phyloP scores from a whole-genome alignment of 2,888 invertebrate genomes.

The Drosophila diplacantha region DNA sequence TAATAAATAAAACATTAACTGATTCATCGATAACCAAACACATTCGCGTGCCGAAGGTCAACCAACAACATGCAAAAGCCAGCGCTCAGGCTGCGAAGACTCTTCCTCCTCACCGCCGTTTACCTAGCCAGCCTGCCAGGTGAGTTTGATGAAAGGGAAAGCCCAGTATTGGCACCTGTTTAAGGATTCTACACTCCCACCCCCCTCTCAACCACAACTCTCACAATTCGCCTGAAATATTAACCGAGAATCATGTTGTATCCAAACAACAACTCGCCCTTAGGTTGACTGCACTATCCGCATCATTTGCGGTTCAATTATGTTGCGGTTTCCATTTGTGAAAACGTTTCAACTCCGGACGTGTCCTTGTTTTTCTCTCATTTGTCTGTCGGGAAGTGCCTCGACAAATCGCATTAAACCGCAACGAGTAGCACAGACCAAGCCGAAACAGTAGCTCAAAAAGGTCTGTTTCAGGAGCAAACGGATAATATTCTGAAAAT shows the following conservation, averaged over 20 bases:
- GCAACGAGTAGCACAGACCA: slow-evolving; percentile 17
- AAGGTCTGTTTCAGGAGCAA: background rate
- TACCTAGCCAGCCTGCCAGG: slow-evolving; percentile 59
- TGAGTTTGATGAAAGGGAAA: slow-evolving; percentile 35
- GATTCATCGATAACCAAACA: slow-evolving; percentile 32
- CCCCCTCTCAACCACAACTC: background rate
- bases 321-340: slow-evolving; percentile 40
- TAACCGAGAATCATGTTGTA: slow-evolving; percentile 7
- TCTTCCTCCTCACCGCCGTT: slow-evolving; percentile 41
- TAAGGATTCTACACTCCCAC: background rate
- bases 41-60: slow-evolving; percentile 3
- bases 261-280: slow-evolving; percentile 5
- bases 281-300: slow-evolving; percentile 12
- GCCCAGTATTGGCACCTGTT: background rate
- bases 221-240: slow-evolving; percentile 11
- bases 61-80: slow-evolving; percentile 42
- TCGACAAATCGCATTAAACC: slow-evolving; percentile 44
- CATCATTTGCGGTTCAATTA: slow-evolving; percentile 42
- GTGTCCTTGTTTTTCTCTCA: slow-evolving; percentile 17
- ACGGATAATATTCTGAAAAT: background rate
- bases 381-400: slow-evolving; percentile 16
- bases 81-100: slow-evolving; percentile 38
- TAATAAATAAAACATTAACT: slow-evolving; percentile 30
- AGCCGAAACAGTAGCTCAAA: slow-evolving; percentile 18
- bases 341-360: slow-evolving; percentile 31